Percentiles rank a stretch among this genome's conserved stretches.
Conservation (phyloP, 2,797 vertebrate genomes). For the Paratrypauchen microcephalus region DNA sequence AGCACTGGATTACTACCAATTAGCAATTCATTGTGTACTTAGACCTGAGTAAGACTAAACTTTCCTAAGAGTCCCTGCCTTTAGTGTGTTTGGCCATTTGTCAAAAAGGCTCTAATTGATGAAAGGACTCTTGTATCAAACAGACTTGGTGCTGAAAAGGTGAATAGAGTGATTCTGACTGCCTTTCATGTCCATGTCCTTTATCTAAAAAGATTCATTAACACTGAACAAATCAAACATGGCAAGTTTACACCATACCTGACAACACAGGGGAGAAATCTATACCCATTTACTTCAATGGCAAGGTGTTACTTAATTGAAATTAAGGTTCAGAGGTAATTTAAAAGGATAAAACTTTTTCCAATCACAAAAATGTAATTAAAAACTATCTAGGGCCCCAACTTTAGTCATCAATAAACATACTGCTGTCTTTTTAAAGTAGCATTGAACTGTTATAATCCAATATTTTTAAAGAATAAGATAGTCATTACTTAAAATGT, state of each 20-base stretch:
- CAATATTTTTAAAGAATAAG: too few species aligned
- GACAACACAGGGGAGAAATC: slow-evolving; percentile 2
- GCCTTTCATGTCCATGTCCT: slow-evolving; percentile 27
- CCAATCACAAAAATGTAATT: not conserved
- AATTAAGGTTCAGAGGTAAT: slow-evolving; percentile 14
- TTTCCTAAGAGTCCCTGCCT: not conserved
- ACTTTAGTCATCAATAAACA: too few species aligned
- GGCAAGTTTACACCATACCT: slow-evolving; percentile 38
- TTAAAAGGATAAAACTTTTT: slow-evolving; percentile 1
- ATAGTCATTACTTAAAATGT: too few species aligned
- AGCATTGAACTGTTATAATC: too few species aligned
- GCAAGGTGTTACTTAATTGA: slow-evolving; percentile 11
- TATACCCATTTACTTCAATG: slow-evolving; percentile 21
- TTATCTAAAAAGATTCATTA: slow-evolving; percentile 46
- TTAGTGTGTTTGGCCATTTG: not conserved
- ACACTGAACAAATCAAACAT: slow-evolving; percentile 30
- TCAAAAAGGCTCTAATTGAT: slow-evolving; percentile 25
- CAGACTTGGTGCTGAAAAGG: slow-evolving; percentile 14
- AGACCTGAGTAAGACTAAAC: not conserved
- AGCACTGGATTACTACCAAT: too few species aligned
- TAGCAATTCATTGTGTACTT: not conserved
- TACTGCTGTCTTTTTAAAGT: too few species aligned
- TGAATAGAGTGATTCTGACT: slow-evolving; percentile 9
- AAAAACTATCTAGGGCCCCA: too few species aligned
- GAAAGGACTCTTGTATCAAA: slow-evolving; percentile 31